Conservation (phyloP, 2,888 invertebrate genomes). For the Amphimallon solstitiale region DNA sequence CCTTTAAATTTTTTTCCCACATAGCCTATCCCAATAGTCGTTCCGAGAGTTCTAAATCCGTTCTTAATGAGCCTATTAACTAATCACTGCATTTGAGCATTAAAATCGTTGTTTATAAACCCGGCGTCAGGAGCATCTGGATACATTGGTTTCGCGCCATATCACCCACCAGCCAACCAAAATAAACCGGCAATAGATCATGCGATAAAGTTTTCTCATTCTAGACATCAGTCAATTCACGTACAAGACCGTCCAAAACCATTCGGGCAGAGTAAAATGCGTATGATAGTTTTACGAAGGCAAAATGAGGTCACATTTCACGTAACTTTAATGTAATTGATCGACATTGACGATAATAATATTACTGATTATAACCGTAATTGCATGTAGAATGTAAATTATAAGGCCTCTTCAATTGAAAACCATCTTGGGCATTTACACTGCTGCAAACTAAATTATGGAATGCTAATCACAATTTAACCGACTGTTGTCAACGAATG, state of each 20-base stretch:
- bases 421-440: too few relatives aligned
- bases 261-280: not conserved
- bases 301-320: too few relatives aligned
- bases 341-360: too few relatives aligned
- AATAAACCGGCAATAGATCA: slow-evolving; percentile 30
- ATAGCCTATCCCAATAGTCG: slow-evolving; percentile 36
- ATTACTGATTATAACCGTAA: too few relatives aligned
- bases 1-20: slow-evolving; percentile 29
- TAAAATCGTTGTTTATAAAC: slow-evolving; percentile 60
- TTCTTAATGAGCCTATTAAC: slow-evolving; percentile 62
- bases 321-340: too few relatives aligned
- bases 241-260: slow-evolving; percentile 36
- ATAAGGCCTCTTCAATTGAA: too few relatives aligned
- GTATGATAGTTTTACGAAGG: too few relatives aligned
- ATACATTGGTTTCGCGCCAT: slow-evolving; percentile 50
- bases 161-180: slow-evolving; percentile 44
- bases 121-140: slow-evolving; percentile 51
- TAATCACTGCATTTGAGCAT: slow-evolving; percentile 62
- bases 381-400: too few relatives aligned
- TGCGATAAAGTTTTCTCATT: slow-evolving; percentile 26
- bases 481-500: too few relatives aligned
- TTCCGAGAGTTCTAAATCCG: slow-evolving; percentile 53
- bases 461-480: too few relatives aligned
- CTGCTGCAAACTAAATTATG: too few relatives aligned
- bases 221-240: slow-evolving; percentile 24